phyloP scores from a whole-genome alignment of 2,797 vertebrate genomes.

The Gallinago stenura region DNA sequence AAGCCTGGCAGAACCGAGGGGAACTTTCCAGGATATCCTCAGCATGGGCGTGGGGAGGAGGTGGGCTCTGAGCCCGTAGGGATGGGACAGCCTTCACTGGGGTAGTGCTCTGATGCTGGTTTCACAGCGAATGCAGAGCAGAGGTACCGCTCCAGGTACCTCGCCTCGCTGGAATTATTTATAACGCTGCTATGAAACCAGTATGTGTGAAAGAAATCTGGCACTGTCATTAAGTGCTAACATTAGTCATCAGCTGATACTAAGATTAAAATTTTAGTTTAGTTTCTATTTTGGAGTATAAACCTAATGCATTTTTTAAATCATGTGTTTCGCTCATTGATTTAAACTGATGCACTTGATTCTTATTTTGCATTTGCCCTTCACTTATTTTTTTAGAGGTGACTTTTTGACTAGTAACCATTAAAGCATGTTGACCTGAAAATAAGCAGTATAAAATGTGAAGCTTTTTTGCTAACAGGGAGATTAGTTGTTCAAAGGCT shows the following conservation, averaged over 20 bases:
- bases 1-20: background rate
- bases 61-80: background rate
- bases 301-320: slow-evolving; percentile 5
- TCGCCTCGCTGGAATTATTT: background rate
- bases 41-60: background rate
- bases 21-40: background rate
- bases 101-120: background rate
- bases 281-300: background rate
- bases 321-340: background rate
- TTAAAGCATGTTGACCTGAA: slow-evolving; percentile 27
- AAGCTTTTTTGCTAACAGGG: background rate
- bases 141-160: background rate
- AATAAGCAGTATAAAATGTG: background rate
- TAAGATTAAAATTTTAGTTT: background rate
- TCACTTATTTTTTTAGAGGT: slow-evolving; percentile 6
- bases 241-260: background rate
- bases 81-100: background rate
- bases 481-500: background rate
- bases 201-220: background rate
- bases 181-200: background rate
- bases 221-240: background rate
- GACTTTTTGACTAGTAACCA: background rate
- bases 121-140: background rate
- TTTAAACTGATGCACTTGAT: background rate
- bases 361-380: slow-evolving; percentile 14